Base-by-base conservation (phyloP, 2,888 invertebrate species). In the Cosmia trapezina region DNA sequence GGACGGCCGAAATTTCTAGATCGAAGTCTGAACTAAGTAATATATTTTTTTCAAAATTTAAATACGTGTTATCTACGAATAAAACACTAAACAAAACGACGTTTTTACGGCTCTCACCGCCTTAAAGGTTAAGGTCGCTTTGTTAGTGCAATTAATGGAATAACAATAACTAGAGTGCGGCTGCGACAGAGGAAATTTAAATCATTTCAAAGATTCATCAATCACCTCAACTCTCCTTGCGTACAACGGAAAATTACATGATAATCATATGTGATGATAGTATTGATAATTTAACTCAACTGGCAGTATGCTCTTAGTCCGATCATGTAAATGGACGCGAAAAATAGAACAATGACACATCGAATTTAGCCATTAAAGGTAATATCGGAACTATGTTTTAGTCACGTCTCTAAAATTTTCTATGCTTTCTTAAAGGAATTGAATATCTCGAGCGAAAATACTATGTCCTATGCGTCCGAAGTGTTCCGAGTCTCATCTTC, bases 401-500 rank as follows among this genome's bases (percentile, higher is more conserved):
- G 7, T 59, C 47, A 68, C 11, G 28, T 11, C 57, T 11, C 4
- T 51, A 54, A 9, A 43, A 9, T 17, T 41, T 41, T 37, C 37
- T 11, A 45, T 56, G 61, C 5, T 63, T 60, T 62, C n/a, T 19
- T 28, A n/a, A 28, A 65, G 33, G 28, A 62, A 68, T 49, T 45
- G 45, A 54, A 63, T 28, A 33, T 54, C 19, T 64, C 51, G 57
- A 14, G 3, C 62, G 37, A 62, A 75, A 80, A 82, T 75, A 68
- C 61, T 61, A 68, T 75, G 64, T 66, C 61, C 69, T 66, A 73
- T 73, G 66, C 81, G 72, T 72, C 65, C 70, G 63, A 64, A 81
- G 65, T 75, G 78, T 80, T 85, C 80, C 57, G 47, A 77, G 57
- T 79, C 63, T 75, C 76, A 63, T 81, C 73, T 75, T 70, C 71